Percentiles rank a stretch among this genome's conserved stretches.
Conservation (phyloP, 2,888 invertebrate species). For the Galerucella pusilla region DNA sequence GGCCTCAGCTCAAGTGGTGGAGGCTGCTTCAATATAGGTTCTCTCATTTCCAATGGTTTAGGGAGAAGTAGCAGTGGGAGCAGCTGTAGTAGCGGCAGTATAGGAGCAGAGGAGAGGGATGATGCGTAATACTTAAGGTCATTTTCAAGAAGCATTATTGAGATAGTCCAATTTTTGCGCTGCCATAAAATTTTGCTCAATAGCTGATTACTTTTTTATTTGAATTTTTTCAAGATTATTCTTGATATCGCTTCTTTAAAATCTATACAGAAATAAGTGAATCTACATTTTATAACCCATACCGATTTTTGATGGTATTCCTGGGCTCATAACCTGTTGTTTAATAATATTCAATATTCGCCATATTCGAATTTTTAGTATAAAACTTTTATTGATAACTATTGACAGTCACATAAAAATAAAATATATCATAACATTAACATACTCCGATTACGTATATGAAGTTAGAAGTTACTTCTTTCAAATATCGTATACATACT, state of each 20-base stretch:
- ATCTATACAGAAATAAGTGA: neutral
- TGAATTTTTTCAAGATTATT: neutral
- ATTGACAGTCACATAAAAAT: too few species aligned
- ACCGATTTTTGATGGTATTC: too few species aligned
- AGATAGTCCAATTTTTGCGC: slow-evolving; percentile 15
- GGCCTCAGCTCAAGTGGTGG: slow-evolving; percentile 62
- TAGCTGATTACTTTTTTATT: neutral
- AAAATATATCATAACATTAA: too few species aligned
- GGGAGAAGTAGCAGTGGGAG: slow-evolving; percentile 33
- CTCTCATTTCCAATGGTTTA: slow-evolving; percentile 64
- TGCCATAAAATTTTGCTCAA: slow-evolving; percentile 40
- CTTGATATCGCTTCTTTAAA: neutral
- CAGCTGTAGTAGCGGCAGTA: slow-evolving; percentile 22
- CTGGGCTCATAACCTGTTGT: too few species aligned
- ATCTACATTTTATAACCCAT: neutral
- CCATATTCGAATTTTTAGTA: too few species aligned
- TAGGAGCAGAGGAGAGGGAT: neutral
- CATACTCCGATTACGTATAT: too few species aligned
- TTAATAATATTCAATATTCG: too few species aligned
- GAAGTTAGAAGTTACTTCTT: too few species aligned
- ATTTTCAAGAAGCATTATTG: slow-evolving; percentile 12
- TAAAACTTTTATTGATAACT: too few species aligned
- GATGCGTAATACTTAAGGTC: slow-evolving; percentile 13
- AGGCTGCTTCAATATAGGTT: slow-evolving; percentile 69
- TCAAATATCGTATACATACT: too few species aligned